Evolutionary conservation across 1,140 invertebrate genomes (phyloP), one percentile per base, ranked within the genome.

Genomic region (Bombus terrestris): DNA sequence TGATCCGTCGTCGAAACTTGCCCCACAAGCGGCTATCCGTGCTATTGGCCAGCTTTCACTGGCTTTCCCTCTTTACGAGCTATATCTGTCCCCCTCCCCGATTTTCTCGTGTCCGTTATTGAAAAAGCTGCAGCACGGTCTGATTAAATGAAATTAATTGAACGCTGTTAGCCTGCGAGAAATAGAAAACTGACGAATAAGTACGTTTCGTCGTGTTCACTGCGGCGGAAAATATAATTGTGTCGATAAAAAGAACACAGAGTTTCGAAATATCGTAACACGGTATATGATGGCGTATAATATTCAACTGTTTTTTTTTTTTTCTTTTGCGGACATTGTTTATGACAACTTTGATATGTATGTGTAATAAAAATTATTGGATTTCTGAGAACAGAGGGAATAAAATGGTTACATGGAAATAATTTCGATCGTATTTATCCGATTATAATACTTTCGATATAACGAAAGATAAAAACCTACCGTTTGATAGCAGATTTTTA

Each of bases 1-100:
- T 57, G 32, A 71, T 79, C 75, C 37, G 39, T 18, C 66, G 53
- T 47, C 22, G 32, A 72, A 69, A 69, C 43, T 71, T 80, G 35
- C 32, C 35, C 32, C 5, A 53, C 25, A 35, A 69, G 0, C 2
- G 15, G 2, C 71, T 32, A 22, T 73, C n/a, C 35, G 5, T 35
- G 6, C 18, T 25, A 37, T 37, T 37, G 2, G 35, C 0, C 37
- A 71, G 68, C 68, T 71, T 25, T 68, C 66, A 18, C 68, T 1
- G 8, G 37, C 3, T 5, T 69, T 39, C 39, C 35, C 35, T 39
- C 10, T 39, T 35, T 35, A 5, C 71, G 13, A 15, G 3, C 37
- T 32, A 6, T 22, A 62, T n/a, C 74, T 28, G 0, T 25, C 1
- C 22, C 62, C 9, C 18, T 22, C 8, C 39, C 1, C n/a, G 3